A percentile compares a stretch with the other conserved stretches of the same genome.
Evolutionary conservation across 2,888 invertebrate genomes (phyloP).

Genomic region (Acronicta leporina): DNA sequence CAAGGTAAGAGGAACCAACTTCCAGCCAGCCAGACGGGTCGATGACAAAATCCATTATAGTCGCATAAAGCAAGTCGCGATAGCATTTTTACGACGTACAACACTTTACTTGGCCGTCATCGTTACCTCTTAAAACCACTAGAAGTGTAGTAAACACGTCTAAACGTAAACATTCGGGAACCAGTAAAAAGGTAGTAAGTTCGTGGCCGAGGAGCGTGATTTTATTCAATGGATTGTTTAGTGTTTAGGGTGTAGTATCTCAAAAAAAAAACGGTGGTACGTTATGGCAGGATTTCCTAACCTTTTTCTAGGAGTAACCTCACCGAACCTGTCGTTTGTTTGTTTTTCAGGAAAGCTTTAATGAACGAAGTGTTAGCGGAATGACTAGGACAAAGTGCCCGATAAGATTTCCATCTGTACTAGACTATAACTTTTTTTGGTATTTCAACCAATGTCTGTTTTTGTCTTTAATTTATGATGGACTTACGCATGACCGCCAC

Average conservation of each 20-base stretch:
- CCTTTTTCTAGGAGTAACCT: no score
- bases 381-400: not conserved
- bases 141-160: constrained; percentile 53
- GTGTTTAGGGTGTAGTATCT: no score
- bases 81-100: constrained; percentile 54
- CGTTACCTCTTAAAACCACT: constrained; percentile 50
- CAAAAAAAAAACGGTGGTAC: no score
- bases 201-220: constrained; percentile 19
- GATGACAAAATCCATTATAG: constrained; percentile 56
- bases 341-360: constrained; percentile 16
- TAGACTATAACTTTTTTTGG: not conserved
- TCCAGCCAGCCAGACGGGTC: constrained; percentile 34
- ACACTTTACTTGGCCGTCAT: constrained; percentile 48
- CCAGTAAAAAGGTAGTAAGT: constrained; percentile 8
- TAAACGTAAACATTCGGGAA: constrained; percentile 53
- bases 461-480: no score
- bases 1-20: not conserved
- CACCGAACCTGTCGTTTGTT: no score
- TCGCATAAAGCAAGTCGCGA: constrained; percentile 42
- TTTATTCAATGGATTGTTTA: not conserved
- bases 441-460: no score
- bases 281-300: no score
- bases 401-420: no score
- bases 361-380: not conserved
- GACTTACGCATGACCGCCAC: no score